Percentiles rank a stretch among this genome's conserved stretches.
Evolutionary conservation across 2,888 invertebrate genomes (phyloP).

Genomic region (Chloroclysta siterata): DNA sequence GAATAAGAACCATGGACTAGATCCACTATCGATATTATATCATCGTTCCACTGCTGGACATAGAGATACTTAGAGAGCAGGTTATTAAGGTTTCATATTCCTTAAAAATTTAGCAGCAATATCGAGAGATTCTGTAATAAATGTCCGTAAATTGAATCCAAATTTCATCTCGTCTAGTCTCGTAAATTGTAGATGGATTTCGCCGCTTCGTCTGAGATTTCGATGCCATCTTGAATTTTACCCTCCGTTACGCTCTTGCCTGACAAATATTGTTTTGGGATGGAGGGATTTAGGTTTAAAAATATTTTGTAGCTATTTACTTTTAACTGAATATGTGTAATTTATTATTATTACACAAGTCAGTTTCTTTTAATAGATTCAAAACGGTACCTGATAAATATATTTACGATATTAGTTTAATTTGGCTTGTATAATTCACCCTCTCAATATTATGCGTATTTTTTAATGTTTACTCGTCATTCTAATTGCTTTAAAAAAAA

Average conservation of each 20-base stretch:
- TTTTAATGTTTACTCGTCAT: too few relatives aligned
- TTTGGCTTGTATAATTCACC: too few relatives aligned
- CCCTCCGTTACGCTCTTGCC: constrained; percentile 20
- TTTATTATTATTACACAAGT: neutral
- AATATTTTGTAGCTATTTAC: neutral
- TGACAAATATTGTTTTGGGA: constrained; percentile 8
- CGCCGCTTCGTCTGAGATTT: constrained; percentile 15
- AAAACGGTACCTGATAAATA: too few relatives aligned
- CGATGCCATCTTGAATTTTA: constrained; percentile 25
- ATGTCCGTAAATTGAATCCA: constrained; percentile 6
- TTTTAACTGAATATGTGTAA: neutral
- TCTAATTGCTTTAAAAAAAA: too few relatives aligned
- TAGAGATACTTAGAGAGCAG: too few relatives aligned
- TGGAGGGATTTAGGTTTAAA: constrained; percentile 5
- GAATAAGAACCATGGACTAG: constrained; percentile 1
- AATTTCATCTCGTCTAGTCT: constrained; percentile 13
- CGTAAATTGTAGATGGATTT: constrained; percentile 2
- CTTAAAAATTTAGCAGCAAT: neutral
- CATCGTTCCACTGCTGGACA: too few relatives aligned
- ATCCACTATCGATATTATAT: constrained; percentile 8
- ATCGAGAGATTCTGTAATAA: neutral
- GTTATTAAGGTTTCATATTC: too few relatives aligned
- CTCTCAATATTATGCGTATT: neutral
- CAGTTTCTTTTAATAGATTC: neutral
- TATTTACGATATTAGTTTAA: too few relatives aligned